phyloP scores from a whole-genome alignment of 2,113 vertebrate species.

The Thamnaconus septentrionalis region DNA sequence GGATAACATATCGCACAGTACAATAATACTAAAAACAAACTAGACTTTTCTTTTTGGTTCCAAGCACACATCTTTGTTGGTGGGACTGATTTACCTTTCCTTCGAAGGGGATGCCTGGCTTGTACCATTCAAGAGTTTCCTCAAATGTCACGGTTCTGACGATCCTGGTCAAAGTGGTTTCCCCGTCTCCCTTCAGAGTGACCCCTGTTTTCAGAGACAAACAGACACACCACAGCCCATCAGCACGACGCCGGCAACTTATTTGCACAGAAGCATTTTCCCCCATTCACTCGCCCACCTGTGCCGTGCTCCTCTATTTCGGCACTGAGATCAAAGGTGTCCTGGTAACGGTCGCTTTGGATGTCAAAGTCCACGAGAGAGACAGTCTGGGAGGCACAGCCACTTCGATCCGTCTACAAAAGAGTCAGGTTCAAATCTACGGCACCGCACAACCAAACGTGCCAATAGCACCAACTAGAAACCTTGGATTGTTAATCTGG shows the following conservation, averaged over 20 bases:
- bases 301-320: slow-evolving; percentile 72
- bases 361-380: slow-evolving; percentile 28
- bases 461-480: neutral
- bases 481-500: no score
- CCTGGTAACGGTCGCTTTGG: neutral
- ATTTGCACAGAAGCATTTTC: neutral
- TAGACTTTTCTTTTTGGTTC: no score
- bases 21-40: no score
- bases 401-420: slow-evolving; percentile 66
- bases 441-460: no score
- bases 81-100: slow-evolving; percentile 66
- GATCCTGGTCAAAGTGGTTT: slow-evolving; percentile 14
- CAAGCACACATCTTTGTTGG: neutral
- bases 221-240: slow-evolving; percentile 4
- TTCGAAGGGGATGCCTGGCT: slow-evolving; percentile 58
- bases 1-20: no score
- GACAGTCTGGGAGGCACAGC: slow-evolving; percentile 60
- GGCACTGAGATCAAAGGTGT: slow-evolving; percentile 36
- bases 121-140: slow-evolving; percentile 48
- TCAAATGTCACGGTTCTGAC: slow-evolving; percentile 53
- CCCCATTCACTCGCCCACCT: slow-evolving; percentile 43
- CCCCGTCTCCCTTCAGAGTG: slow-evolving; percentile 28
- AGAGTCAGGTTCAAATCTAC: neutral
- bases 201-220: slow-evolving; percentile 48
- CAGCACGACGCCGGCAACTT: neutral